Evolutionary conservation across 2,888 invertebrate genomes (phyloP).

Genomic region (Chalcis sispes): DNA sequence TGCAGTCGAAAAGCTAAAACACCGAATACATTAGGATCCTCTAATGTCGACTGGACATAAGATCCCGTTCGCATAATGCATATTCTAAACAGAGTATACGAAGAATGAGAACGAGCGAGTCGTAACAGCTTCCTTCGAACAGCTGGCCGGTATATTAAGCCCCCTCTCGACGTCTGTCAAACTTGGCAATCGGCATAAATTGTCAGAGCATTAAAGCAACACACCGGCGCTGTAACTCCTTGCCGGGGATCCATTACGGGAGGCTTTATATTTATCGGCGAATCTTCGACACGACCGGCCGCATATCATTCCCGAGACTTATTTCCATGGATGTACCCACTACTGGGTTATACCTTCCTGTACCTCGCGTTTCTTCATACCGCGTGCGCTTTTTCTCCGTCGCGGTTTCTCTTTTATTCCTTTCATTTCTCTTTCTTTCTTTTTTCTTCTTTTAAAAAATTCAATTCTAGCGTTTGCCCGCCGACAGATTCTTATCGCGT

Average conservation of each 20-base stretch:
- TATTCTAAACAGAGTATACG: neutral
- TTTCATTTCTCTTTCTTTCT: no score
- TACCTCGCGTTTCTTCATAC: neutral
- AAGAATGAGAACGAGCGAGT: neutral
- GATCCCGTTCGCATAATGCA: neutral
- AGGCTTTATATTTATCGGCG: constrained; percentile 20
- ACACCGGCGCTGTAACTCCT: neutral
- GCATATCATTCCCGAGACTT: constrained; percentile 23
- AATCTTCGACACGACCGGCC: neutral
- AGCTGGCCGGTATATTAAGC: neutral
- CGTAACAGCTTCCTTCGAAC: neutral
- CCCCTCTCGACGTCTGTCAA: constrained; percentile 14
- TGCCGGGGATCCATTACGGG: constrained; percentile 17
- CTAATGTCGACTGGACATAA: neutral
- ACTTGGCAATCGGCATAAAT: constrained; percentile 42
- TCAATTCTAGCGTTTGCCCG: neutral
- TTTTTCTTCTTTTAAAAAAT: constrained; percentile 5
- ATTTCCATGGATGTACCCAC: constrained; percentile 1
- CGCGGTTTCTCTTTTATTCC: constrained; percentile 26
- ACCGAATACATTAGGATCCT: no score
- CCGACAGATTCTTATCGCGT: no score
- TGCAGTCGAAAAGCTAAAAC: neutral
- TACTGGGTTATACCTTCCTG: neutral
- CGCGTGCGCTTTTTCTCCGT: neutral
- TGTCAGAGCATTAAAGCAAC: constrained; percentile 25